Conservation (phyloP, 2,888 invertebrate genomes). For the Eretmocerus hayati region DNA sequence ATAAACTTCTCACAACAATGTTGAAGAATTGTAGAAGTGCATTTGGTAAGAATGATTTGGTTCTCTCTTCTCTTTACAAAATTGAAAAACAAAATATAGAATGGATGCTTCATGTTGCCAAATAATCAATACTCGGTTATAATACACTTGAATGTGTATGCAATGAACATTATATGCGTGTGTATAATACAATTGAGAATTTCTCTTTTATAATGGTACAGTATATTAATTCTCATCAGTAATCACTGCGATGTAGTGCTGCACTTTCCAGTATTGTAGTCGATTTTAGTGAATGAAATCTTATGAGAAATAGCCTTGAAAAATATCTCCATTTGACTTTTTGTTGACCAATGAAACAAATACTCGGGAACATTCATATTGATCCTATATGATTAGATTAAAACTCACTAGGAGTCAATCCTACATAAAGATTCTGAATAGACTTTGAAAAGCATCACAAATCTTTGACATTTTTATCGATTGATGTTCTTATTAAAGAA, state of each 20-base stretch:
- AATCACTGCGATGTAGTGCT: constrained; percentile 22
- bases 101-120: not conserved
- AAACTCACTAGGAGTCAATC: no score
- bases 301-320: no score
- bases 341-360: no score
- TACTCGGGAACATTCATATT: no score
- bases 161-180: constrained; percentile 15
- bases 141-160: constrained; percentile 13
- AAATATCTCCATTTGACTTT: no score
- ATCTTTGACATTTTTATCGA: no score
- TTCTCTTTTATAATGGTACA: constrained; percentile 17
- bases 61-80: no score
- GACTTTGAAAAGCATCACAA: no score
- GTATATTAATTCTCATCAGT: constrained; percentile 20
- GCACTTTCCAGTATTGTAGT: constrained; percentile 24
- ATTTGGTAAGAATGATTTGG: not conserved
- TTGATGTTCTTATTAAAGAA: no score
- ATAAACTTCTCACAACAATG: constrained; percentile 13
- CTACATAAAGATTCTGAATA: no score
- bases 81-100: no score
- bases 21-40: not conserved
- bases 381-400: no score
- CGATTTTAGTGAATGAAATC: constrained; percentile 1
- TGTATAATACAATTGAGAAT: constrained; percentile 12
- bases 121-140: constrained; percentile 11